Percentiles rank a stretch among this genome's conserved stretches.
phyloP scores from a whole-genome alignment of 2,888 invertebrate genomes.

The Patella caerulea region DNA sequence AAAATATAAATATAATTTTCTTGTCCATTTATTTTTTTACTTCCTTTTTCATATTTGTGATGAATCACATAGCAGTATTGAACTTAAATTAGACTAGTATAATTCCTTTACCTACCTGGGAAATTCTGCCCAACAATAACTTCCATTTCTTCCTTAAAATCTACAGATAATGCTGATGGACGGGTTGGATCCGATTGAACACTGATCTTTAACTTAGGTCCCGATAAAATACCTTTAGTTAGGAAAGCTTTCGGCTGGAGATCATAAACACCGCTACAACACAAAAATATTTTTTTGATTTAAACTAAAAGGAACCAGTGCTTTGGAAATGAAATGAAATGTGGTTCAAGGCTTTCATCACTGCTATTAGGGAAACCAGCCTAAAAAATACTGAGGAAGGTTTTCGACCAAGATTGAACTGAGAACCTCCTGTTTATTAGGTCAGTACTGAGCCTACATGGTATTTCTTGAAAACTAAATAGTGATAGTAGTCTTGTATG shows the following conservation, averaged over 20 bases:
- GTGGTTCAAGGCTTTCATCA: background rate
- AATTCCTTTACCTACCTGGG: conserved; percentile 49
- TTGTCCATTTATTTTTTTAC: no score
- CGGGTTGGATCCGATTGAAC: conserved; percentile 65
- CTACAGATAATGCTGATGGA: conserved; percentile 58
- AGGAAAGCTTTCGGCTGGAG: conserved; percentile 67
- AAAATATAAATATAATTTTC: no score
- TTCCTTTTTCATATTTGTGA: no score
- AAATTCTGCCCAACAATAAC: conserved; percentile 57
- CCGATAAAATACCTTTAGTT: conserved; percentile 46
- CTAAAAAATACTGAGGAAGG: background rate
- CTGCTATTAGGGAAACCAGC: background rate
- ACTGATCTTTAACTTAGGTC: conserved; percentile 63
- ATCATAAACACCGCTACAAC: conserved; percentile 65
- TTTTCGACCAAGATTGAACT: background rate
- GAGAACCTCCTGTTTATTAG: background rate
- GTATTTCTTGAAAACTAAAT: no score
- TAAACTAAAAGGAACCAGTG: no score
- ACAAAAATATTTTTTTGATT: no score
- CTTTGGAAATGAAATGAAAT: no score
- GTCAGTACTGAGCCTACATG: no score
- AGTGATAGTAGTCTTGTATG: no score
- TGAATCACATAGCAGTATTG: no score
- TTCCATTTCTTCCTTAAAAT: conserved; percentile 56
- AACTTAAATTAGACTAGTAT: no score